Percentiles rank a stretch among this genome's conserved stretches.
Evolutionary conservation across 1,140 invertebrate genomes (phyloP).

Genomic region (Drosophila pectinifera): DNA sequence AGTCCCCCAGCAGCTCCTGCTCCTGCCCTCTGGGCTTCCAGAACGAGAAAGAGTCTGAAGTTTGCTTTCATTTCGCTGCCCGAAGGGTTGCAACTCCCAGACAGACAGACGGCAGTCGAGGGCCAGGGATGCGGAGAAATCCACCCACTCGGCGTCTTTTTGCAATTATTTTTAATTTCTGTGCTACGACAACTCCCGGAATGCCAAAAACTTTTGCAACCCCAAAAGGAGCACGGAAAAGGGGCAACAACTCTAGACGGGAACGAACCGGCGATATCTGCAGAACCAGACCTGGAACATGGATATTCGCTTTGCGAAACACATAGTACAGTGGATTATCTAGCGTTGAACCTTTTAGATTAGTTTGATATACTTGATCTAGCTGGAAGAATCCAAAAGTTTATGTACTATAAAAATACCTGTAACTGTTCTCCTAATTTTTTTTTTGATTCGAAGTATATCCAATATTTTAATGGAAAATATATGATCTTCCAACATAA

Average conservation of each 20-base stretch:
- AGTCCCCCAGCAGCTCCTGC: neutral
- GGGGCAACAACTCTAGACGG: slow-evolving; percentile 33
- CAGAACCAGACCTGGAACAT: slow-evolving; percentile 16
- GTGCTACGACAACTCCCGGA: slow-evolving; percentile 73
- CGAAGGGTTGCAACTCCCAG: slow-evolving; percentile 74
- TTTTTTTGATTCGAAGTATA: too few species aligned
- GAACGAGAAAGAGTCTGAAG: slow-evolving; percentile 27
- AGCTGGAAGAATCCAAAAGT: too few species aligned
- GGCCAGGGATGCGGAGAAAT: slow-evolving; percentile 19
- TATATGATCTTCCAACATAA: too few species aligned
- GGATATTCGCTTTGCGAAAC: neutral
- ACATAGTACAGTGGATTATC: slow-evolving; percentile 11
- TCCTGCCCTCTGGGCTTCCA: neutral
- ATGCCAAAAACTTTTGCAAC: slow-evolving; percentile 75
- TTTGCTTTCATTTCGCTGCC: slow-evolving; percentile 65
- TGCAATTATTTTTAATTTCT: slow-evolving; percentile 78
- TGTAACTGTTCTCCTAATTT: too few species aligned
- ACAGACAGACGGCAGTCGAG: slow-evolving; percentile 44
- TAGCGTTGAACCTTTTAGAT: too few species aligned
- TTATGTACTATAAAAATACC: too few species aligned
- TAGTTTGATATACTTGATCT: too few species aligned
- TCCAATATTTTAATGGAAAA: too few species aligned
- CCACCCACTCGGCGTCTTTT: slow-evolving; percentile 52
- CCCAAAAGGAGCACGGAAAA: slow-evolving; percentile 57
- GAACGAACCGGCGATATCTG: slow-evolving; percentile 47